Evolutionary conservation across 2,797 vertebrate species (phyloP), one percentile per base, ranked within the genome.

Genomic region (Caiman crocodilus): DNA sequence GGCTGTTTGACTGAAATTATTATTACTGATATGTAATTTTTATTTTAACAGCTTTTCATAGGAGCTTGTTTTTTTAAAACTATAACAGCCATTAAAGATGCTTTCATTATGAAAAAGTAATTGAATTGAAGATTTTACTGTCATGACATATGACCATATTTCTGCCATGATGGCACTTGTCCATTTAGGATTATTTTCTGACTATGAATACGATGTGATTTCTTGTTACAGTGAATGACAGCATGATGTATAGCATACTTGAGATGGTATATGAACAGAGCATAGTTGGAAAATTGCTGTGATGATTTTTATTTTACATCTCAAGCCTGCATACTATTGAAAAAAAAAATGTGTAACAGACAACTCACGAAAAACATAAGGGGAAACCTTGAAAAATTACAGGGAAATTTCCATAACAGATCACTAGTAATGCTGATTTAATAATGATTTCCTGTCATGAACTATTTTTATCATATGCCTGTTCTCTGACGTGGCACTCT

Each of bases 401-500:
- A 96, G 87, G 80, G 96, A 98, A 97, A 98, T 97, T 98, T 98
- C 96, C 96, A 96, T 97, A 97, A 98, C 96, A 97, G 96, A 98
- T 94, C 95, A 96, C 96, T 84, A 96, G 91, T 97, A 97, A 96
- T 96, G 91, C 90, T 89, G 92, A 90, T 96, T 97, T 96, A 98
- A 97, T 98, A 98, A 98, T 79, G 94, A 97, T 97, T 98, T 98
- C 97, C 97, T 98, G 97, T 92, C 96, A 92, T 95, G 91, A 91
- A 93, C 95, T 98, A 97, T 98, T 98, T 97, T 98, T 98, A 97
- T 98, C 94, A 89, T 96, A 95, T 93, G 97, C 85, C 82, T 92
- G 96, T 86, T 96, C 87, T 97, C 96, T 98, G 95, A 98, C 95
- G 96, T 98, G 97, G 97, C 97, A 96, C 76, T 97, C 95, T 97